phyloP scores from a whole-genome alignment of 2,113 vertebrate species.

The Amazona vittata region DNA sequence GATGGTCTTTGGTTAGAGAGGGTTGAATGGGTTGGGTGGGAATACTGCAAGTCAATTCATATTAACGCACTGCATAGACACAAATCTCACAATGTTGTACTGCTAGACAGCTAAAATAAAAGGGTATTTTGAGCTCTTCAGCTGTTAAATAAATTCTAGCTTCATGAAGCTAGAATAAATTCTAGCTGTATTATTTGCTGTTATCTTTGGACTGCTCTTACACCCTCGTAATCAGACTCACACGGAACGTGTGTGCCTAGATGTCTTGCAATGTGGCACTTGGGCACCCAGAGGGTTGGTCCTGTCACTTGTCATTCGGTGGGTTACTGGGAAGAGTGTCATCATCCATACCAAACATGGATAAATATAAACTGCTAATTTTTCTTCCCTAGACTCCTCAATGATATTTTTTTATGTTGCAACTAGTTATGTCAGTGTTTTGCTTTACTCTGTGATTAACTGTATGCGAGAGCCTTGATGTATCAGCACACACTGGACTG shows the following conservation, averaged over 20 bases:
- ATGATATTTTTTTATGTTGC: neutral
- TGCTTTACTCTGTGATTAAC: neutral
- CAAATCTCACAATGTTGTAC: neutral
- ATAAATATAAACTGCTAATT: rapidly evolving
- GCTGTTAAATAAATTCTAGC: neutral
- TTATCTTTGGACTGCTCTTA: neutral
- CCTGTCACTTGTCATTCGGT: neutral
- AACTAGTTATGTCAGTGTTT: rapidly evolving
- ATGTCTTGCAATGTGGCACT: neutral
- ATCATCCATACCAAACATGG: neutral
- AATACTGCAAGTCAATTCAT: neutral
- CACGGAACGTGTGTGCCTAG: rapidly evolving
- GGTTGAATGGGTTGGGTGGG: rapidly evolving
- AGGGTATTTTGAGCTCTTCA: neutral
- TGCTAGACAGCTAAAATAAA: neutral
- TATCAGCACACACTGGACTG: neutral
- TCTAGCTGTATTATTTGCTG: neutral
- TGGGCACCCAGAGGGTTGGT: rapidly evolving
- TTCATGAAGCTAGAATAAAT: neutral
- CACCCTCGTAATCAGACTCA: rapidly evolving
- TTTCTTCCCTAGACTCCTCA: neutral
- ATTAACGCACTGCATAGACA: neutral
- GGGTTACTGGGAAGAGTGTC: neutral
- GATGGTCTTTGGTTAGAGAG: neutral
- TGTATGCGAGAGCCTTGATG: neutral